Base-by-base conservation (phyloP, 2,888 invertebrate species). In the Eubasilissa splendida region DNA sequence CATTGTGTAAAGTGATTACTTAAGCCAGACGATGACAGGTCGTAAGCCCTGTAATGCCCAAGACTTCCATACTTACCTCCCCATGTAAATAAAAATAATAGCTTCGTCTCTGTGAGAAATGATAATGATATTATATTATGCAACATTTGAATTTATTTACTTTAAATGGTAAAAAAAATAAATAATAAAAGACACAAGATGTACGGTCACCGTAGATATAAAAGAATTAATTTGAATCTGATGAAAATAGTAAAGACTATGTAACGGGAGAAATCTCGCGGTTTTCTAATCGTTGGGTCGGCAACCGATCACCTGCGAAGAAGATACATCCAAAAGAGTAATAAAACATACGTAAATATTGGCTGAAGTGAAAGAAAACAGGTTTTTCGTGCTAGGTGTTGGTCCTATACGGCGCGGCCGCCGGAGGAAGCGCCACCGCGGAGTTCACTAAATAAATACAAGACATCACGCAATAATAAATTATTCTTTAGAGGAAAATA, bases 291-390 rank as follows among this genome's bases (percentile, higher is more conserved):
- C 33, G 56, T 33, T 12, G 12, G 71, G 22, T 12, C 12, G 42
- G 42, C 56, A 54, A 12, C 54, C 31, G 33, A 8, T 31, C 71
- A n/a, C 56, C 33, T 58, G 12, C 54, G 54, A 33, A 56, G 71
- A 33, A 73, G 71, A 73, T 31, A 33, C 56, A 68, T 50, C 14
- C 52, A 52, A 68, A 33, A 52, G 50, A n/a, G 58, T 73, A 58
- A 56, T 73, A 58, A 73, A 73, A 54, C 14, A 9, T n/a, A 22
- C 10, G 53, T n/a, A 70, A 70, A 70, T 71, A 56, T 71, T 56
- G 12, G 71, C 54, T 33, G 10, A 42, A 31, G 65, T 56, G 71
- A 58, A 42, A 50, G 50, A 68, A 73, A 73, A 73, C 71, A 22
- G 11, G 71, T 73, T 73, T 56, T 58, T n/a, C 50, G 58, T 4